Base-by-base conservation (phyloP, 2,888 invertebrate genomes). In the Ptilodon capucinus region DNA sequence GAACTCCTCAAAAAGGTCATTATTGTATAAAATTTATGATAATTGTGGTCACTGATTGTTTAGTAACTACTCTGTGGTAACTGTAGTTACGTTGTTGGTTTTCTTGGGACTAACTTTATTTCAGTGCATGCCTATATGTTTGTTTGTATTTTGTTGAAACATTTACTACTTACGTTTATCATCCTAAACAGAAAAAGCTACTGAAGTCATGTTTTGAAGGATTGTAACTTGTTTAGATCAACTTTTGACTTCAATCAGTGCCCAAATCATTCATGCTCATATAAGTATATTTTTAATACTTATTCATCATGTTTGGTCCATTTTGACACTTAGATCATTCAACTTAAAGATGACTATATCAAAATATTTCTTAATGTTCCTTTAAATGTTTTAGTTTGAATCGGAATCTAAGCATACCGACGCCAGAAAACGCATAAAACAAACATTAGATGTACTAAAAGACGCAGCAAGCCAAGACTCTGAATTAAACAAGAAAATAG, bases 1-100 rank as follows among this genome's bases (percentile, higher is more conserved):
- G 69, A 84, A 84, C 71, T 93, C 84, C 68, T 92, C 79, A 74
- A 91, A 89, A 69, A 91, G 91, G 91, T 91, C 85, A 87, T 74
- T 89, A 85, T 73, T 54, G 34, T 51, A 53, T 64, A 59, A 47
- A 49, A 34, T 61, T 57, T 56, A 67, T 48, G 57, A 60, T 66
- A 66, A 60, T 68, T 72, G 65, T 71, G 68, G 64, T 73, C 67
- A 68, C 68, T 68, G 63, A 65, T 68, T 61, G 52, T 65, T 60
- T 58, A 55, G 57, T 44, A 49, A 45, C 44, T 51, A 50, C n/a
- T n/a, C n/a, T n/a, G n/a, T 58, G 54, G 57, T 44, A 49, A 45
- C 44, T 51, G 48, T 39, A 30, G 13, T 46, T 46, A 23, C 35
- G 4, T 46, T 18, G 23, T 47, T 50, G 49, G 54, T 57, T 62